Evolutionary conservation across 2,113 vertebrate genomes (phyloP).

Genomic region (Dicaeum eximium): DNA sequence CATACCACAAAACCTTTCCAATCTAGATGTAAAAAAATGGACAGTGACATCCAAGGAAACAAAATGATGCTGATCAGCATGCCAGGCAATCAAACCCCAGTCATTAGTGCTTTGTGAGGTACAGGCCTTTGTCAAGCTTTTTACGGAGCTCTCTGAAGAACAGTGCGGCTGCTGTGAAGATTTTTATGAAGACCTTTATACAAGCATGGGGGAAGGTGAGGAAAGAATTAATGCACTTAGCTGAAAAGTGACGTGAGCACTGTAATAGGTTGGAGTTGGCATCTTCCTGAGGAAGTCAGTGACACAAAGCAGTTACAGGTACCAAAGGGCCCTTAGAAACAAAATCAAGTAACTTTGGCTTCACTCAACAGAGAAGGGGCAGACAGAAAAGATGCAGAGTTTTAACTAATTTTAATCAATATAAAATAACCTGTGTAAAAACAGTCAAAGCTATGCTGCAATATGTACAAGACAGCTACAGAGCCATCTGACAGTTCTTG

Average conservation of each 20-base stretch:
- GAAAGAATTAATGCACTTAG: neutral
- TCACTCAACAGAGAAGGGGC: neutral
- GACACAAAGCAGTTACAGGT: neutral
- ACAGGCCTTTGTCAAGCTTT: neutral
- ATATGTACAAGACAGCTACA: neutral
- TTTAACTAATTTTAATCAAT: conserved; percentile 26
- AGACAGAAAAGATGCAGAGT: neutral
- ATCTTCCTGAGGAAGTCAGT: neutral
- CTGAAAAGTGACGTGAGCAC: neutral
- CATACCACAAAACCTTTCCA: neutral
- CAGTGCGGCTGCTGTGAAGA: accelerated
- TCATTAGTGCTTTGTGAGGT: neutral
- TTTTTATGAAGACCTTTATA: neutral
- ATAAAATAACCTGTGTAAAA: conserved; percentile 15
- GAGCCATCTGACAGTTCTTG: neutral
- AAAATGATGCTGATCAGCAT: accelerated
- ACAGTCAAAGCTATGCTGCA: neutral
- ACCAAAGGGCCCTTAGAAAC: neutral
- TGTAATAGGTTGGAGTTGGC: neutral
- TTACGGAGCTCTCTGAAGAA: neutral
- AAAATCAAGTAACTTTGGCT: neutral
- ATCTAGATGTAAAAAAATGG: neutral
- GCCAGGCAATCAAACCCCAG: neutral
- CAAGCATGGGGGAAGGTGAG: neutral
- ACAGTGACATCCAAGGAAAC: neutral